Percentiles rank a stretch among this genome's conserved stretches.
Conservation (phyloP, 2,113 vertebrate species). For the Amphilophus citrinellus region DNA sequence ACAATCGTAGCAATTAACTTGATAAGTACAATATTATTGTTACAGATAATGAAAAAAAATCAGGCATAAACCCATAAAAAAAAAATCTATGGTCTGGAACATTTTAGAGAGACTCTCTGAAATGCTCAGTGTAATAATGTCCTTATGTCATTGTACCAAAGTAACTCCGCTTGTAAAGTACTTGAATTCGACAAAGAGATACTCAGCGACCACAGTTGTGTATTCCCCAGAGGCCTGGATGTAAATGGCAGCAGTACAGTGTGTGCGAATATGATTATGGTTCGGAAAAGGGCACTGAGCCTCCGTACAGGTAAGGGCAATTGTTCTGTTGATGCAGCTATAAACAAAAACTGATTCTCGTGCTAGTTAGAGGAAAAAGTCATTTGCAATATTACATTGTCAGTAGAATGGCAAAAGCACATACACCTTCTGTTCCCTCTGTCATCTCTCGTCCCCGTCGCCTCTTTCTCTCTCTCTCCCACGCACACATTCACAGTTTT, state of each 20-base stretch:
- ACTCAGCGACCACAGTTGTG: constrained; percentile 27
- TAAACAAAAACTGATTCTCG: constrained; percentile 56
- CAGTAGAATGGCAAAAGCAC: constrained; percentile 61
- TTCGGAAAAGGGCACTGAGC: constrained; percentile 43
- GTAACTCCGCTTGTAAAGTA: constrained; percentile 41
- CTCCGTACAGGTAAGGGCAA: constrained; percentile 45
- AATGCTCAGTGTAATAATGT: constrained; percentile 14
- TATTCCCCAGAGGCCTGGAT: constrained; percentile 49
- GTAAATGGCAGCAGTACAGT: constrained; percentile 49
- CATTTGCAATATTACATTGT: constrained; percentile 57
- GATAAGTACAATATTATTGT: neutral
- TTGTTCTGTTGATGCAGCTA: constrained; percentile 33
- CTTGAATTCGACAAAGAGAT: constrained; percentile 50
- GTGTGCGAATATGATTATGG: constrained; percentile 49
- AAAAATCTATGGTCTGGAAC: neutral
- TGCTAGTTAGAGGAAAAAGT: constrained; percentile 50
- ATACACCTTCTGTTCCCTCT: constrained; percentile 35
- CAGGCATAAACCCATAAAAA: neutral
- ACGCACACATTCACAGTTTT: constrained; percentile 23
- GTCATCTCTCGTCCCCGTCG: constrained; percentile 27
- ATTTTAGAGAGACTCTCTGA: constrained; percentile 18
- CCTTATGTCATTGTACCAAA: constrained; percentile 47
- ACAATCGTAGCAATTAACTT: constrained; percentile 2
- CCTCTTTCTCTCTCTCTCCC: constrained; percentile 10
- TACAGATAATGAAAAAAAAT: neutral